These are phyloP conservation scores for Enteromius argenteus DNA, from an alignment of 2,797 vertebrate genomes.

Conservation along the genomic window DNA sequence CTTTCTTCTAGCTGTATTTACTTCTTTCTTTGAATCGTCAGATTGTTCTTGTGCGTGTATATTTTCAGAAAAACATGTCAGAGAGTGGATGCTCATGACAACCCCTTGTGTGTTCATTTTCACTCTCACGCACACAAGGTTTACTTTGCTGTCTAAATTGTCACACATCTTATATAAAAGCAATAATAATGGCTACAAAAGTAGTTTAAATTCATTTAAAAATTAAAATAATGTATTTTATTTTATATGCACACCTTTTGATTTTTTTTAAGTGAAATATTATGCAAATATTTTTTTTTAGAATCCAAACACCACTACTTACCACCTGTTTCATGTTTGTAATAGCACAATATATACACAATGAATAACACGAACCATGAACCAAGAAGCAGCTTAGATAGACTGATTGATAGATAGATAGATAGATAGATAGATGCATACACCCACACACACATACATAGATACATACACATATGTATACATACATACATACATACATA, in stretches of 20 bases:
- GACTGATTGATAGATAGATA: too few relatives aligned
- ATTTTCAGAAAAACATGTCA: constrained; percentile 52
- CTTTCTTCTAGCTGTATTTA: constrained; percentile 53
- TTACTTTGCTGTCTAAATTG: constrained; percentile 2
- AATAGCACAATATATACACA: not conserved
- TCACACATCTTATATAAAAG: not conserved
- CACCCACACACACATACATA: too few relatives aligned
- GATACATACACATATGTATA: too few relatives aligned
- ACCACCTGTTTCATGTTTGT: not conserved
- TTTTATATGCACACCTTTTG: not conserved
- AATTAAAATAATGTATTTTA: not conserved
- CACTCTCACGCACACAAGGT: not conserved
- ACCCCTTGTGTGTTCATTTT: constrained; percentile 18
- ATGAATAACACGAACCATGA: too few relatives aligned
- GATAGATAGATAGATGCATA: too few relatives aligned
- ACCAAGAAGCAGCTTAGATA: not conserved
- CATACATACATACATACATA: too few relatives aligned
- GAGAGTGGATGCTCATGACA: constrained; percentile 25
- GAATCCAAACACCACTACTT: not conserved
- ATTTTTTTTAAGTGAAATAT: not conserved
- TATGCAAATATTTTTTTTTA: not conserved
- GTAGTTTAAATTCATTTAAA: not conserved
- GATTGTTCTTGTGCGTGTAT: constrained; percentile 40
- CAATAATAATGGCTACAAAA: not conserved
- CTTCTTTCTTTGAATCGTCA: constrained; percentile 49